Evolutionary conservation across 2,888 invertebrate species (phyloP), one percentile per base, ranked within the genome.

Genomic region (Trichogramma evanescens): DNA sequence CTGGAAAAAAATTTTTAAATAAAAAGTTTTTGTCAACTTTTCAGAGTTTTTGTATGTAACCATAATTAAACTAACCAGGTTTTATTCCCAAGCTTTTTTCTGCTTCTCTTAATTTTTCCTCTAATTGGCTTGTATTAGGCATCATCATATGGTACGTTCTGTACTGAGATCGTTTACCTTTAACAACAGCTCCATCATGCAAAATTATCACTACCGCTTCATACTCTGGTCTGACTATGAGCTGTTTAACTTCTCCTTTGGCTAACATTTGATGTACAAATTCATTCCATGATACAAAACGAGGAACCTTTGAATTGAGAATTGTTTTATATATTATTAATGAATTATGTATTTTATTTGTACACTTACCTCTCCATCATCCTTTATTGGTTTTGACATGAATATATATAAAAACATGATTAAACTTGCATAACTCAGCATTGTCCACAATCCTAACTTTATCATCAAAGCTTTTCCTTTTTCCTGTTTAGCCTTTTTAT

Each of bases 201-300:
- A 96, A 78, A 62, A 90, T 85, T 57, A 95, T 91, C 1, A 91
- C 90, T 6, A 92, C 93, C 69, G 91, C 85, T 73, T 93, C 91
- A 69, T 88, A 81, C 72, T 93, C 93, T 0, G 94, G 94, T 48
- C 89, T 81, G 1, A 95, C 88, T 64, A 92, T 86, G 7, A 94
- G 80, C 78, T 93, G 89, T 70, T 92, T 89, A 0, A 96, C 96
- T 81, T 97, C 96, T 9, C 97, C 97, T 74, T 91, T 93, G 0
- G 91, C 88, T 58, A 98, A 79, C 91, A 98, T 93, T 64, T 94
- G 89, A 78, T 95, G 89, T 0, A 95, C 86, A 81, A 98, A 98
- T 79, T 97, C 96, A 79, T 95, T 94, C 97, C 97, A 98, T 0
- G 94, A 92, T 2, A 95, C 89, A 55, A 66, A 68, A 46, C 53